Base-by-base conservation (phyloP, 1,140 invertebrate species). In the Drosophila bocki region DNA sequence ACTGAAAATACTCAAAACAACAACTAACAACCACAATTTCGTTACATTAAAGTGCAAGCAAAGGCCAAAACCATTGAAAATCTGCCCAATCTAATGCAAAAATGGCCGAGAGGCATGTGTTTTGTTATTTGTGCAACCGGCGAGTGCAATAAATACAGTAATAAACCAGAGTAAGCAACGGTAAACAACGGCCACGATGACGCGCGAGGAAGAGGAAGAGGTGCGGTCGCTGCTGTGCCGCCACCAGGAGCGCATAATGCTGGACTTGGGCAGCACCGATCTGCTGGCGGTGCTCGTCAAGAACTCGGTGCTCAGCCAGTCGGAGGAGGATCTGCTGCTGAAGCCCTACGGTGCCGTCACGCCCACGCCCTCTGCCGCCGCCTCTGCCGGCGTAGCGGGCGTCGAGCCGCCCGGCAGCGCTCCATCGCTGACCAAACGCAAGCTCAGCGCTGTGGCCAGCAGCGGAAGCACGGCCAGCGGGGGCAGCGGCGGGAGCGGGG, bases 161-260 rank as follows among this genome's bases (percentile, higher is more conserved):
- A 47, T 37, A 58, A 59, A 19, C 33, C 50, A 58, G 32, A 71
- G 39, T 33, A 26, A 59, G 17, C 19, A 74, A 48, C 68, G 69
- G 69, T 48, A 44, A 32, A 58, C 67, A 72, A 39, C 68, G 39
- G 57, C 56, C 62, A 88, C 77, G 75, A 92, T 92, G 91, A 85
- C 91, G 54, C 91, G 75, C 48, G 91, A 91, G 76, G 92, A 93
- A 72, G 92, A 93, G 62, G 92, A 93, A 62, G 92, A 93, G 74
- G 92, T 93, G 64, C 92, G 92, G 45, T 86, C 87, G 7, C 57
- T 93, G 61, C 78, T 93, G 42, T 81, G 78, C 51, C 88, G 92
- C 11, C 92, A 93, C 60, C 90, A 90, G 67, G 91, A 91, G 57
- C 92, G 92, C 39, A 93, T 93, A 15, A 91, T 93, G 70, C 62